Evolutionary conservation across 2,113 vertebrate genomes (phyloP).

Genomic region (Psophia crepitans): DNA sequence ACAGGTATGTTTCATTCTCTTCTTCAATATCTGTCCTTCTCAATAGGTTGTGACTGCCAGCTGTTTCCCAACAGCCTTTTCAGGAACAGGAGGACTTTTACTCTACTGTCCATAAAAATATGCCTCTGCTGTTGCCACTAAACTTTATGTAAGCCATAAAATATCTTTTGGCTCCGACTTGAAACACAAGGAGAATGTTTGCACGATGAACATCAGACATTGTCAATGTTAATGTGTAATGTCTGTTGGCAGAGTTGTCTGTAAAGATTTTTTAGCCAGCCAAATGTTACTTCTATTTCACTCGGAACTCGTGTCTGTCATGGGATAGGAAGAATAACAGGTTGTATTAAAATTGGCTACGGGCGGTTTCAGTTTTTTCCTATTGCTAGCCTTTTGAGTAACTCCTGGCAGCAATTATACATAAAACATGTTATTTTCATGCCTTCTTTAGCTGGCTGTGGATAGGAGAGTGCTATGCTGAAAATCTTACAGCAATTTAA

Average conservation of each 20-base stretch:
- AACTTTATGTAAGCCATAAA: conserved; percentile 61
- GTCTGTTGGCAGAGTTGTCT: conserved; percentile 50
- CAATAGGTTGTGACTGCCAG: background rate
- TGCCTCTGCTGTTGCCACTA: conserved; percentile 37
- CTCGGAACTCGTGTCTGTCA: conserved; percentile 43
- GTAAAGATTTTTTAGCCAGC: conserved; percentile 57
- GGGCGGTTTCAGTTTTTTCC: background rate
- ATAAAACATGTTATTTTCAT: background rate
- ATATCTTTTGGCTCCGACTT: conserved; percentile 21
- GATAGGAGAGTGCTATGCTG: background rate
- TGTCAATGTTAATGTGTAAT: conserved; percentile 56
- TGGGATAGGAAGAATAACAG: conserved; percentile 35
- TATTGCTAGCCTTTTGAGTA: conserved; percentile 55
- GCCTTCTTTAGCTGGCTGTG: background rate
- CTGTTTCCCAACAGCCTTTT: background rate
- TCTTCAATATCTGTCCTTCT: background rate
- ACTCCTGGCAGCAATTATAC: conserved; percentile 12
- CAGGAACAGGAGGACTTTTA: conserved; percentile 42
- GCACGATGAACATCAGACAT: conserved; percentile 31
- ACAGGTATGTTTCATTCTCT: background rate
- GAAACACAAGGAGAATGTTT: conserved; percentile 61
- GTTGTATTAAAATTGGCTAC: conserved; percentile 55
- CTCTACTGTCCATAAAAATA: conserved; percentile 38
- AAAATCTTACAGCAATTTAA: background rate
- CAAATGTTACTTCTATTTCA: conserved; percentile 61